Base-by-base conservation (phyloP, 1,140 invertebrate species). In the Penaeus indicus region DNA sequence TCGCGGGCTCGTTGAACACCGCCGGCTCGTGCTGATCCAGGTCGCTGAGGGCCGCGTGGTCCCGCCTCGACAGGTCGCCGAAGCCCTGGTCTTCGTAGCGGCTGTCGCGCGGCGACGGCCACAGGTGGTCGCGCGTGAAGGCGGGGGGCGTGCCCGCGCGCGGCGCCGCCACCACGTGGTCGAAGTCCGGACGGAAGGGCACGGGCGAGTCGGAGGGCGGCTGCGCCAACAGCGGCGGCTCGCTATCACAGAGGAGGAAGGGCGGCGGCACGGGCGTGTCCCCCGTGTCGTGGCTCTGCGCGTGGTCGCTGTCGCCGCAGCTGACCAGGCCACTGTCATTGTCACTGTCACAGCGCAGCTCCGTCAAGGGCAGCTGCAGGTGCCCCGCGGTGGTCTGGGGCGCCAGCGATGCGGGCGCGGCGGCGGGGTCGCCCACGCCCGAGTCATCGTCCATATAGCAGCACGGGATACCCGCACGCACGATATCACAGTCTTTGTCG, bases 131-230 rank as follows among this genome's bases (percentile, higher is more conserved):
- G 18, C 54, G 47, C 22, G 62, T 27, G 25, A 87, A 82, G 64
- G 78, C 78, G 16, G 79, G 42, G 11, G 80, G 42, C 38, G 19
- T 60, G 47, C 80, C 54, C 13, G 64, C 19, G 18, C 21, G 54
- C 69, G 25, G 84, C 61, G 47, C 16, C n/a, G 64, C 5, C 47
- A 82, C 86, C 38, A 80, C 86, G 67, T 88, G 79, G 13, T 88
- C 86, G 47, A 83, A 88, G 47, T 88, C 86, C 21, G 86, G 86
- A 88, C 86, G 86, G 86, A 88, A 88, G 38, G 80, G 86, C 3
- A 88, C 64, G 78, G 86, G 86, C 3, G 86, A 88, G 67, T 88
- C 86, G 1, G 38, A 38, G 47, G 79, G 61, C 16, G 79, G 86
- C 21, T 63, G 64, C 27, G 86, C 79, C 63, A 81, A 25, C 18